Percentiles rank a stretch among this genome's conserved stretches.
Conservation (phyloP, 1,140 invertebrate genomes). For the Scaptomyza hsui region DNA sequence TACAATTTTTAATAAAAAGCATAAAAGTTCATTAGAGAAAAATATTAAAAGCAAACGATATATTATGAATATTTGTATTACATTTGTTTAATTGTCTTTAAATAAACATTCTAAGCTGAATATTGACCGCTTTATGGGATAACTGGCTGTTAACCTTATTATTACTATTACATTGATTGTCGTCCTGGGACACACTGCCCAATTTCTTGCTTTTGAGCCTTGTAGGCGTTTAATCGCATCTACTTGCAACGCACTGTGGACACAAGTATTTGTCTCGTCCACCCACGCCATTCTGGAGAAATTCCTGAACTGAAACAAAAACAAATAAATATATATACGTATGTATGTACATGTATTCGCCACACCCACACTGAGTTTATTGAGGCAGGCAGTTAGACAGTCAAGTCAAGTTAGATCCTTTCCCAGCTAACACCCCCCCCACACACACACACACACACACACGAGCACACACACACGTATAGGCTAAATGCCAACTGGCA, state of each 20-base stretch:
- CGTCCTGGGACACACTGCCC: constrained; percentile 17
- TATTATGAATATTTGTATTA: too few relatives aligned
- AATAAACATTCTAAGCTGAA: too few relatives aligned
- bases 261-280: constrained; percentile 51
- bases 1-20: too few relatives aligned
- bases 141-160: background rate
- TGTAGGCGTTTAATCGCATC: constrained; percentile 78
- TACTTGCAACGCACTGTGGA: constrained; percentile 75
- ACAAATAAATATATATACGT: constrained; percentile 4
- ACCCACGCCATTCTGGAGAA: constrained; percentile 14
- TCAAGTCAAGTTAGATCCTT: background rate
- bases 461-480: background rate
- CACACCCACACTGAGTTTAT: constrained; percentile 11
- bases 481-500: constrained; percentile 26
- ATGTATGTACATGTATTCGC: constrained; percentile 11
- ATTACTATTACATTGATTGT: background rate
- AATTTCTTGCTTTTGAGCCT: constrained; percentile 38
- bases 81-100: too few relatives aligned
- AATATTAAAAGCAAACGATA: too few relatives aligned
- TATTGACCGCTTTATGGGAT: constrained; percentile 7
- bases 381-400: background rate
- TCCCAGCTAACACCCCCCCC: background rate
- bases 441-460: background rate
- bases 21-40: too few relatives aligned
- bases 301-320: constrained; percentile 36